Evolutionary conservation across 2,888 invertebrate genomes (phyloP), one percentile per base, ranked within the genome.

Genomic region (Schizaphis graminum): DNA sequence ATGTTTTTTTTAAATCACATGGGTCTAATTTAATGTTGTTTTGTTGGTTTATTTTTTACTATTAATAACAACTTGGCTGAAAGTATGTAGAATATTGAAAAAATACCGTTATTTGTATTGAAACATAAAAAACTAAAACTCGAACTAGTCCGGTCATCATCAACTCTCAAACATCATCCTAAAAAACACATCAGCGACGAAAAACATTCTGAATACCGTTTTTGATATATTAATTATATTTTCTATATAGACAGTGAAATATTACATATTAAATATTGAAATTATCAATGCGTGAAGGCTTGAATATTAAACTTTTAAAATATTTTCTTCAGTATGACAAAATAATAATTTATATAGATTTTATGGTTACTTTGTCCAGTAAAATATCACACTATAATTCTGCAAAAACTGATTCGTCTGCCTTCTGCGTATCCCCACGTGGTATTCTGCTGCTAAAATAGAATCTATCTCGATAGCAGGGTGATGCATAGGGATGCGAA

Each of bases 11-110:
- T 90, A 90, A 67, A 35, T 67, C 67, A 35, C 47, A 35, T 49
- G 47, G 67, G 49, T 67, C 49, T 90, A 67, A 67, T 90, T 90
- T 90, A 90, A 49, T 90, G 49, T 35, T 21, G 35, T 90, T 90
- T 67, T 35, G 90, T 90, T 90, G n/a, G 47, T 49, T 90, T 90
- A 21, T 77, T 77, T 77, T 77, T 35, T 21, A 77, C 35, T 77
- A 35, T 77, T 35, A 49, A 87, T 53, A 49, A 87, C 35, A 21
- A 77, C 77, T 77, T 35, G 5, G 8, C 8, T 21, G 21, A 35
- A 77, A 77, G 0, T 35, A 77, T 77, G 77, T 77, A 13, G 35
- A 77, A 77, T 77, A 21, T 77, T 35, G 8, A 77, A 77, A n/a
- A 77, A 77, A 77, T 77, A 77, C 35, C 35, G 21, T 77, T 21